Evolutionary conservation across 2,113 vertebrate species (phyloP).

Genomic region (Blennius ocellaris): DNA sequence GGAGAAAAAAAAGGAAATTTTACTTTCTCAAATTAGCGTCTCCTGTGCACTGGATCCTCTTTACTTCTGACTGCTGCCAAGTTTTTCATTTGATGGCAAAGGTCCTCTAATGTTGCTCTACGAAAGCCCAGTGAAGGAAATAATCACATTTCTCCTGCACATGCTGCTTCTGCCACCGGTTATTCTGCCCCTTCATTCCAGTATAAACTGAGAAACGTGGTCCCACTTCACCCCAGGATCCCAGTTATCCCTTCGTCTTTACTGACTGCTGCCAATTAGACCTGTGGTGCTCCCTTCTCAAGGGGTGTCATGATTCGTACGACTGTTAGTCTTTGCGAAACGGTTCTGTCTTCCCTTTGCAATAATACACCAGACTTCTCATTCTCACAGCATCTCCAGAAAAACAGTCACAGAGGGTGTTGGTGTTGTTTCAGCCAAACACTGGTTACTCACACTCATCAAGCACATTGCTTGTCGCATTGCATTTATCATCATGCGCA

Average conservation of each 20-base stretch:
- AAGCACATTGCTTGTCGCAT: slow-evolving; percentile 24
- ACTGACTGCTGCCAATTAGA: slow-evolving; percentile 6
- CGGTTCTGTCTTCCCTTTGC: slow-evolving; percentile 1
- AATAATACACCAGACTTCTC: background rate
- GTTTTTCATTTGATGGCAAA: background rate
- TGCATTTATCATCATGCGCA: slow-evolving; percentile 36
- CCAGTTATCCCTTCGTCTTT: background rate
- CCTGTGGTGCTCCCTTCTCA: background rate
- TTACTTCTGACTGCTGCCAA: background rate
- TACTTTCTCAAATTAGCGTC: background rate
- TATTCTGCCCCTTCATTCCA: background rate
- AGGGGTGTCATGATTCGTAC: background rate
- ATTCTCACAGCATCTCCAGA: background rate
- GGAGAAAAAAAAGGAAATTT: background rate
- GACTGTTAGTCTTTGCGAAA: slow-evolving; percentile 4
- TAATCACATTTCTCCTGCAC: background rate
- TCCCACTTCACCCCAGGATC: slow-evolving; percentile 22
- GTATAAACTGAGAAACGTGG: slow-evolving; percentile 1
- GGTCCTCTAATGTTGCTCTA: background rate
- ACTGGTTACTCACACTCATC: slow-evolving; percentile 27
- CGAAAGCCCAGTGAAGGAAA: slow-evolving; percentile 8
- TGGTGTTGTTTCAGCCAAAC: background rate
- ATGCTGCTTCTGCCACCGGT: background rate
- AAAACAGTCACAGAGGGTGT: background rate
- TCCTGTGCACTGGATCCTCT: background rate